These are phyloP conservation scores for Polypterus bichir DNA, from an alignment of 2,113 vertebrate genomes.

Conservation along the genomic window DNA sequence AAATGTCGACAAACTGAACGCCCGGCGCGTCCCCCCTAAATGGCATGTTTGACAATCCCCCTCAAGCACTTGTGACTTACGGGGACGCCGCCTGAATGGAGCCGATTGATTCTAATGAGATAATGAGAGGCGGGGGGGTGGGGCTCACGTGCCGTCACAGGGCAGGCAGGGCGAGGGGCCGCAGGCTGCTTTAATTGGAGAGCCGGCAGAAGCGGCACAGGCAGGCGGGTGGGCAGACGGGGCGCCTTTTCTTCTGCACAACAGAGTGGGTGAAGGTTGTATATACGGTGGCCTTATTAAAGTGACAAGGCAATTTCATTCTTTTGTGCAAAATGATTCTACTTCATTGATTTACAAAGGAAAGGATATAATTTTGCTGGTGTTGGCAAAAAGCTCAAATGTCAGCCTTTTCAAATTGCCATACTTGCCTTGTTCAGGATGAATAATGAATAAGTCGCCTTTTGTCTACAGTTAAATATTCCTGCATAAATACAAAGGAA, in stretches of 20 bases:
- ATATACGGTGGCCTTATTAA: conserved; percentile 74
- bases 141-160: conserved; percentile 30
- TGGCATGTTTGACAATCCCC: too few relatives aligned
- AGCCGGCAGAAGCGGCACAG: conserved; percentile 37
- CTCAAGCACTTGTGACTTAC: too few relatives aligned
- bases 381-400: conserved; percentile 97
- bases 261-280: conserved; percentile 68
- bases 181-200: conserved; percentile 48
- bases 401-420: conserved; percentile 92
- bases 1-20: too few relatives aligned
- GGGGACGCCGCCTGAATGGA: background rate
- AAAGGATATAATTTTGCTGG: conserved; percentile 85
- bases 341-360: conserved; percentile 84
- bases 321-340: conserved; percentile 81
- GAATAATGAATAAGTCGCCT: conserved; percentile 96
- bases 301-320: conserved; percentile 78
- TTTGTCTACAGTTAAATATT: conserved; percentile 95
- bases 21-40: too few relatives aligned
- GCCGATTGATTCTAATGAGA: background rate
- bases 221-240: background rate
- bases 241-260: conserved; percentile 39
- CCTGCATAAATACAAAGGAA: conserved; percentile 79
- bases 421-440: conserved; percentile 72
- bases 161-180: conserved; percentile 38
- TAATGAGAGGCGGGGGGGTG: background rate